These are phyloP conservation scores for Urocolius indicus DNA, from an alignment of 2,113 vertebrate species.

Conservation along the genomic window DNA sequence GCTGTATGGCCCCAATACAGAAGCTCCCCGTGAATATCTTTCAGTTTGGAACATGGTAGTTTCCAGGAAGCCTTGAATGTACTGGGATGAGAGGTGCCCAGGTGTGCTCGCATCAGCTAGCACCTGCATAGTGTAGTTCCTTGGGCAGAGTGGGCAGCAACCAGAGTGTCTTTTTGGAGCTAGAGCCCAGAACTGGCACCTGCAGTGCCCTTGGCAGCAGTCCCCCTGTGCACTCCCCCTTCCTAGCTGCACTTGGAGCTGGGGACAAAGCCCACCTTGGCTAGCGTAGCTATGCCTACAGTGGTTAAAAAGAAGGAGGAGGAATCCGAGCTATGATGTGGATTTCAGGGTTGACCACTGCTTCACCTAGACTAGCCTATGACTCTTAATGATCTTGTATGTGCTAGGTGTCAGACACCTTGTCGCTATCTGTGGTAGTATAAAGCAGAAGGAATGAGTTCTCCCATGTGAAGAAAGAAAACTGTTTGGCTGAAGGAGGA, in stretches of 20 bases:
- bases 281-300: not conserved
- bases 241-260: not conserved
- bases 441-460: not conserved
- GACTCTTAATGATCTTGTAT: not conserved
- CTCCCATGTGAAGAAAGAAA: not conserved
- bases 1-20: not conserved
- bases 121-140: fast-evolving
- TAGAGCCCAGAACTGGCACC: not conserved
- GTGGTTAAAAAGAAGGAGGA: not conserved
- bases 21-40: not conserved
- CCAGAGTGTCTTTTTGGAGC: not conserved
- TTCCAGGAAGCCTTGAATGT: not conserved
- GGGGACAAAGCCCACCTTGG: not conserved
- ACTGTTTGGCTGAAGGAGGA: not conserved
- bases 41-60: not conserved
- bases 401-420: not conserved
- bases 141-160: fast-evolving
- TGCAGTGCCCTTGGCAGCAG: not conserved
- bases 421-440: not conserved
- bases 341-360: not conserved
- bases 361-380: not conserved
- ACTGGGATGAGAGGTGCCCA: fast-evolving
- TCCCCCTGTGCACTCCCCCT: not conserved
- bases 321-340: not conserved
- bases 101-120: not conserved